Evolutionary conservation across 2,888 invertebrate genomes (phyloP).

Genomic region (Busseola fusca): DNA sequence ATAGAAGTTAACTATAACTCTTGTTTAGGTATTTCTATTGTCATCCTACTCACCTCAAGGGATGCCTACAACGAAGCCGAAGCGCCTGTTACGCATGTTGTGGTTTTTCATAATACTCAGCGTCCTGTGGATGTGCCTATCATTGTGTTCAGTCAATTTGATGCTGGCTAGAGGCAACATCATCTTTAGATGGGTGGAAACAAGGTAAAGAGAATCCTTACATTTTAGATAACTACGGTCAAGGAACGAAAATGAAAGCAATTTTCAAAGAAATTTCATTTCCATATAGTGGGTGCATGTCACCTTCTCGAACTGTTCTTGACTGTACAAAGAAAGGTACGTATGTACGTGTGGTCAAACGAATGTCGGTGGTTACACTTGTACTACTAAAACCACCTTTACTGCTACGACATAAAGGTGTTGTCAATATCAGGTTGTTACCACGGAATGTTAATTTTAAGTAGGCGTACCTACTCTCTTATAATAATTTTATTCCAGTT

Average conservation of each 20-base stretch:
- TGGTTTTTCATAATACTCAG: conserved; percentile 93
- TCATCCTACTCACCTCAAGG: conserved; percentile 92
- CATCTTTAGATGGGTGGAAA: conserved; percentile 90
- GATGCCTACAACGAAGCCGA: conserved; percentile 90
- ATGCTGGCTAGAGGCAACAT: conserved; percentile 91
- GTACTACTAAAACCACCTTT: conserved; percentile 1
- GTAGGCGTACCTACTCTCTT: background rate
- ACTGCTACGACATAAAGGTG: background rate
- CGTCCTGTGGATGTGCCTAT: conserved; percentile 91
- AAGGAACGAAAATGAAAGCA: background rate
- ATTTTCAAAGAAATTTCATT: background rate
- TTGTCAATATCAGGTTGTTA: background rate
- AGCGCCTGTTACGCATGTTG: conserved; percentile 91
- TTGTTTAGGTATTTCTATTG: conserved; percentile 91
- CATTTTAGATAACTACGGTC: background rate
- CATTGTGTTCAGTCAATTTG: conserved; percentile 90
- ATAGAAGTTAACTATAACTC: background rate
- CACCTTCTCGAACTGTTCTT: background rate
- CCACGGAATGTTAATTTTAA: background rate
- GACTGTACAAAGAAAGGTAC: too few relatives aligned
- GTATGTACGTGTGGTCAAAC: background rate
- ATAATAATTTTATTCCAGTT: conserved; percentile 75
- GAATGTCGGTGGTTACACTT: background rate
- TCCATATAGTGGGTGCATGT: background rate
- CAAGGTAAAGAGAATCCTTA: conserved; percentile 79